These are phyloP conservation scores for Nycticorax nycticorax DNA, from an alignment of 2,113 vertebrate genomes.

Conservation along the genomic window DNA sequence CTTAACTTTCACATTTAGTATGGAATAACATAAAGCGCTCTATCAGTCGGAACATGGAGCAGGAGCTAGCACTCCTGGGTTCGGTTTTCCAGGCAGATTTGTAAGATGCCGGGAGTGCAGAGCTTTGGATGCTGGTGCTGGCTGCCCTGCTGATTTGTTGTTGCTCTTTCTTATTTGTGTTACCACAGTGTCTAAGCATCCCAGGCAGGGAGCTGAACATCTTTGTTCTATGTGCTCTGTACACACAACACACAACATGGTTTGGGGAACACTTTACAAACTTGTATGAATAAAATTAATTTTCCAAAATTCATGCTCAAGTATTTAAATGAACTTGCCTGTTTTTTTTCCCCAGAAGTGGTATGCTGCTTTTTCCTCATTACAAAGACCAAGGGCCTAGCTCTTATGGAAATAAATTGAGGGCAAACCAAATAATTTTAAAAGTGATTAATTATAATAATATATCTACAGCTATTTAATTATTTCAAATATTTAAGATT, in stretches of 20 bases:
- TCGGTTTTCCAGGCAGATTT: background rate
- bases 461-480: background rate
- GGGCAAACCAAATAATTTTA: background rate
- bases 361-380: background rate
- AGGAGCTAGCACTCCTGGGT: background rate
- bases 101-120: background rate
- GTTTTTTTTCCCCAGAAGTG: background rate
- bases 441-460: background rate
- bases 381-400: background rate
- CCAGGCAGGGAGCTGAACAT: background rate
- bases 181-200: background rate
- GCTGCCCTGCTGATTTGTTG: background rate
- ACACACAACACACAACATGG: background rate
- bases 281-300: background rate
- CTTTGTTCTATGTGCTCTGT: background rate
- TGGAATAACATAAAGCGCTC: accelerated
- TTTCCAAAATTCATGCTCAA: background rate
- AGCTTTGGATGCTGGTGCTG: background rate
- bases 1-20: background rate
- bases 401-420: background rate
- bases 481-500: background rate
- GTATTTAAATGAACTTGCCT: background rate
- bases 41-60: background rate
- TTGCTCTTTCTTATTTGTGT: background rate
- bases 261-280: background rate